Evolutionary conservation across 2,797 vertebrate species (phyloP), one percentile per base, ranked within the genome.

Genomic region (Mallotus villosus): DNA sequence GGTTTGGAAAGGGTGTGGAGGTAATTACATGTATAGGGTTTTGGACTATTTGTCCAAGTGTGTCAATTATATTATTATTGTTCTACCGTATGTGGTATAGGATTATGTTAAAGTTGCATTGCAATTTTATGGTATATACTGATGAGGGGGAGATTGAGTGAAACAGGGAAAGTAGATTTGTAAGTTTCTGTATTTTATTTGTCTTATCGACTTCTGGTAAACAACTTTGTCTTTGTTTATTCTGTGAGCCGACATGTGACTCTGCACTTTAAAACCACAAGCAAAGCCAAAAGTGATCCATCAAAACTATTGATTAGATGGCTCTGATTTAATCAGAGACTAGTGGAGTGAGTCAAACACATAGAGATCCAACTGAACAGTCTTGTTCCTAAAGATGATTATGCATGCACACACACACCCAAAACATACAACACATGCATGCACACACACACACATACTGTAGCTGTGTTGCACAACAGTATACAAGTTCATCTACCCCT

Each of bases 241-340:
- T 80, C 72, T 82, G 77, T 68, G 82, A 77, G 75, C 84, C 81
- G 83, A 70, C 82, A 85, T 25, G 75, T 71, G 73, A 75, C 83
- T 88, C 88, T 89, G 91, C 91, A 92, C 90, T 93, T 92, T 83
- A 76, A 77, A 77, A 70, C 66, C 25, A 61, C 60, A 49, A 41
- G 5, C 63, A 41, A 1, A 29, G 61, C 17, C 24, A 53, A 37
- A 76, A 82, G 81, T 74, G 55, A 79, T 85, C 82, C 81, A 51
- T 76, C 76, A 86, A 79, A 81, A 64, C 63, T 73, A 78, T 78
- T 73, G 84, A 74, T 74, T 72, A 57, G 74, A 79, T 70, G 65
- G 73, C 78, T 74, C 16, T 34, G 22, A 24, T 63, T 9, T 17
- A 9, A 29, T 61, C 14, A 25, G 59, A 22, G 6, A 22, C 17